These are phyloP conservation scores for Ornithoptera alexandrae DNA, from an alignment of 2,888 invertebrate genomes.

Conservation along the genomic window DNA sequence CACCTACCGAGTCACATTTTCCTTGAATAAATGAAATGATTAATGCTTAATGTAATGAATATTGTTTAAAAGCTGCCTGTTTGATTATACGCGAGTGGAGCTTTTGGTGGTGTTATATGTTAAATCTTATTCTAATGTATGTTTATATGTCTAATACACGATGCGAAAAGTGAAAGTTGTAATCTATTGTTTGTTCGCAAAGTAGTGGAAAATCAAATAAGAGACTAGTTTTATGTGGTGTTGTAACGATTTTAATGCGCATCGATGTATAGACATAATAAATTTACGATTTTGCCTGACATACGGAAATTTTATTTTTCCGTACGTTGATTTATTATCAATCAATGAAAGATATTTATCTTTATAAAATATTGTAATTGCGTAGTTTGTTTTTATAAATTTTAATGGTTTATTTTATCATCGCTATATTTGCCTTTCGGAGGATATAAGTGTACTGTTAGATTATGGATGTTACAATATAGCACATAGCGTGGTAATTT, in stretches of 20 bases:
- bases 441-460: slow-evolving; percentile 6
- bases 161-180: slow-evolving; percentile 31
- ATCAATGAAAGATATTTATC: no score
- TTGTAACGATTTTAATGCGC: slow-evolving; percentile 4
- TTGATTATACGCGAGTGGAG: slow-evolving; percentile 49
- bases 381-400: background rate
- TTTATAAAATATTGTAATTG: no score
- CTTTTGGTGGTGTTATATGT: slow-evolving; percentile 33
- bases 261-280: slow-evolving; percentile 2
- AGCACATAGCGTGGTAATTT: slow-evolving; percentile 57
- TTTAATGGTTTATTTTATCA: slow-evolving; percentile 9
- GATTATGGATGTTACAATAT: slow-evolving; percentile 48
- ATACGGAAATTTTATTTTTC: no score
- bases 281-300: background rate
- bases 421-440: background rate
- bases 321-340: no score
- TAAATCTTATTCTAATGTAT: slow-evolving; percentile 12
- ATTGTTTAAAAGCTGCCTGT: slow-evolving; percentile 34
- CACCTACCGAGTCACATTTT: slow-evolving; percentile 21
- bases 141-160: slow-evolving; percentile 38
- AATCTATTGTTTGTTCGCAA: slow-evolving; percentile 20
- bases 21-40: slow-evolving; percentile 31
- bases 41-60: slow-evolving; percentile 14
- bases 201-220: slow-evolving; percentile 22
- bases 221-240: slow-evolving; percentile 4